Percentiles rank a stretch among this genome's conserved stretches.
phyloP scores from a whole-genome alignment of 2,797 vertebrate species.

The Macropus fuliginosus region DNA sequence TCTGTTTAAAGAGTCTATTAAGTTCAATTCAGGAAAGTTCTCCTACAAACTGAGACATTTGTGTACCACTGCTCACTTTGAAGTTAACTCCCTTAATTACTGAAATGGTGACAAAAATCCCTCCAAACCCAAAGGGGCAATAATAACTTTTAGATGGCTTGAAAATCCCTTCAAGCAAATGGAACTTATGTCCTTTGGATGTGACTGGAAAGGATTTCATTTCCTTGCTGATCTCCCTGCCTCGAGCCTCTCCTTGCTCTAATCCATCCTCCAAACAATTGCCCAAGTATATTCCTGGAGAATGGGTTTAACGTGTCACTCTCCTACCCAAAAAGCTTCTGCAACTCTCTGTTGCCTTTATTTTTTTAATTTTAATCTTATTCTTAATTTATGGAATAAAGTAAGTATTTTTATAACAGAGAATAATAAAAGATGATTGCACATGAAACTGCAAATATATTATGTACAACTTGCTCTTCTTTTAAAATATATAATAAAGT shows the following conservation, averaged over 20 bases:
- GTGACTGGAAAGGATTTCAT: neutral
- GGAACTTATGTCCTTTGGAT: neutral
- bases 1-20: neutral
- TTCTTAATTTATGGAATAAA: neutral
- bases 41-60: neutral
- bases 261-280: neutral
- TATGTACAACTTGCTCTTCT: neutral
- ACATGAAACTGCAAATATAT: neutral
- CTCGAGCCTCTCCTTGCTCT: neutral
- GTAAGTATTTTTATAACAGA: neutral
- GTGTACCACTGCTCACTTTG: neutral
- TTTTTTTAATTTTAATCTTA: neutral
- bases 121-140: neutral
- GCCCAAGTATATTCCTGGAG: neutral
- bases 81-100: neutral
- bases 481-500: neutral
- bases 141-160: neutral
- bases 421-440: neutral
- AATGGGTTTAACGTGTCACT: neutral
- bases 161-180: neutral
- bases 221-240: neutral
- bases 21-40: neutral
- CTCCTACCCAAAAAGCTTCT: neutral
- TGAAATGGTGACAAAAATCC: neutral
- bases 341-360: neutral